Base-by-base conservation (phyloP, 2,113 vertebrate genomes). In the Colossoma macropomum region DNA sequence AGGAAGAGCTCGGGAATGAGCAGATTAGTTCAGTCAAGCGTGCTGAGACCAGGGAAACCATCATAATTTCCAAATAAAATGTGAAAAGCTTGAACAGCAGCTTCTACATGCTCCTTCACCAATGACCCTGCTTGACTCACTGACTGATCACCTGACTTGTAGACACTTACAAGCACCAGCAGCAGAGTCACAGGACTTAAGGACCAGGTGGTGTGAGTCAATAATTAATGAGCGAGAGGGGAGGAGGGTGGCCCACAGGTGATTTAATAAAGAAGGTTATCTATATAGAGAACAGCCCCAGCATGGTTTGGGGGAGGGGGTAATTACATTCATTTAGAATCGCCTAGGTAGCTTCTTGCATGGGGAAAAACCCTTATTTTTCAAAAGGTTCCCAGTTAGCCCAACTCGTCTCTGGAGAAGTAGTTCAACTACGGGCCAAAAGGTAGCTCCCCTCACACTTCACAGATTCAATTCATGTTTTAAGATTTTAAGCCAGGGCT, bases 161-260 rank as follows among this genome's bases (percentile, higher is more conserved):
- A n/a, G 59, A 65, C 7, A 4, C 41, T 62, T 38, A 77, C 81
- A 73, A 71, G 27, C 54, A 28, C 17, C 75, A 63, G 59, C 82
- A 83, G 52, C 30, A 62, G 77, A 34, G 71, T 63, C 69, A 72
- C 12, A 16, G 80, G 71, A 75, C 11, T 34, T 38, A 63, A 54
- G 59, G 56, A 66, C 28, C 63, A 75, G 75, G 60, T 80, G 77
- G 62, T 59, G 52, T 41, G 54, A 74, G 28, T 86, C 52, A 86
- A 86, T 86, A 79, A 86, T 86, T 75, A 79, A 86, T 77, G 72
- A 76, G 25, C 65, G 65, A 45, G 62, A 71, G 69, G 77, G 27
- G 75, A 32, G 62, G n/a, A 48, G 65, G 15, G 27, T 52, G 70
- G 38, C 69, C 60, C 85, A 65, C 69, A 69, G 32, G 60, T 70